A percentile compares a stretch with the other conserved stretches of the same genome.
Evolutionary conservation across 2,113 vertebrate species (phyloP).

Genomic region (Willisornis vidua): DNA sequence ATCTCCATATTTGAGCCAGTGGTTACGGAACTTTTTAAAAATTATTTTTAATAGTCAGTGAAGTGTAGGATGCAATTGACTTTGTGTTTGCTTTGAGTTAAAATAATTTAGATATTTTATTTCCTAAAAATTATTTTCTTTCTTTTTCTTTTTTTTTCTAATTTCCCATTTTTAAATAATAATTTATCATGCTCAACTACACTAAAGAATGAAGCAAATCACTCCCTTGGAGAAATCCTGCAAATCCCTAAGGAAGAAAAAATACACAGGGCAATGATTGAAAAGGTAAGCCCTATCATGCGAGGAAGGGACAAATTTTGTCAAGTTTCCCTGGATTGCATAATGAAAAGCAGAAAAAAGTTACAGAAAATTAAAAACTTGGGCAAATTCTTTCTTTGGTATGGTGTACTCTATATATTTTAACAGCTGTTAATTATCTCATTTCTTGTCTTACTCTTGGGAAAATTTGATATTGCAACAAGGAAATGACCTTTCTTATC

Average conservation of each 20-base stretch:
- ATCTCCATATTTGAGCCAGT: background rate
- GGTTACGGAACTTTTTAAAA: accelerated
- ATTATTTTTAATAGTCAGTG: background rate
- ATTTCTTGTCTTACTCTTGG: background rate
- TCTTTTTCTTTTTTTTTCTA: background rate
- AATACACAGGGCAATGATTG: background rate
- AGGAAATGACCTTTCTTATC: background rate
- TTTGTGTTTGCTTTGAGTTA: background rate
- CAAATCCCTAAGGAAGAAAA: background rate
- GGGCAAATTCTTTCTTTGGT: background rate
- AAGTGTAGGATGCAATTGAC: accelerated
- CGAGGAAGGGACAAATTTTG: background rate
- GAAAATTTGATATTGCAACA: background rate
- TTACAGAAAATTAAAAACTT: background rate
- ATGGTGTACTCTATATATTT: accelerated
- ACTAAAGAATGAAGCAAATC: background rate
- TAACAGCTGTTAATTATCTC: background rate
- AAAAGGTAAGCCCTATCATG: background rate
- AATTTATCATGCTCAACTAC: background rate
- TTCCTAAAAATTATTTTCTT: background rate
- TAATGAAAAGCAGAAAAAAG: background rate
- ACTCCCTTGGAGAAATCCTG: background rate
- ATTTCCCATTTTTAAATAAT: background rate
- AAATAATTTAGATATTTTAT: background rate
- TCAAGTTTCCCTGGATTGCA: background rate